phyloP scores from a whole-genome alignment of 1,140 invertebrate species.

The Latrodectus geometricus region DNA sequence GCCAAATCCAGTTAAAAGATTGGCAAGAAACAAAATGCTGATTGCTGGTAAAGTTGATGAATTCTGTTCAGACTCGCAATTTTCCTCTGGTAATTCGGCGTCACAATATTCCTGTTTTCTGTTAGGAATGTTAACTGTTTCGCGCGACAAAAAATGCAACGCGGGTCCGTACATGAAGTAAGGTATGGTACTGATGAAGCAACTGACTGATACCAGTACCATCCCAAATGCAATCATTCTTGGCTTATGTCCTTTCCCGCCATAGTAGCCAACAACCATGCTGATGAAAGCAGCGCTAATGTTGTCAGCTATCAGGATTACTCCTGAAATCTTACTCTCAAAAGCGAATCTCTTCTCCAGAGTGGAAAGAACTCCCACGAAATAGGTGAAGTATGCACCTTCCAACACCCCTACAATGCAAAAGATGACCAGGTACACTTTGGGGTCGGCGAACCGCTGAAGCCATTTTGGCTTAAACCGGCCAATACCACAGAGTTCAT shows the following conservation, averaged over 20 bases:
- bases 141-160: conserved; percentile 10
- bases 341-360: conserved; percentile 86
- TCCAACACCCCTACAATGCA: conserved; percentile 80
- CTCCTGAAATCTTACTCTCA: conserved; percentile 80
- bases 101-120: conserved; percentile 43
- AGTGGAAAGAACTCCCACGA: conserved; percentile 82
- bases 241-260: conserved; percentile 77
- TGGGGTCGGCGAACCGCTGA: conserved; percentile 80
- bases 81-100: neutral
- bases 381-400: conserved; percentile 82
- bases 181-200: conserved; percentile 76
- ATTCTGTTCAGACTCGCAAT: conserved; percentile 68
- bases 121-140: neutral
- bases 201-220: conserved; percentile 77
- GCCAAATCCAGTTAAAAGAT: conserved; percentile 64
- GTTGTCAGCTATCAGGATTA: conserved; percentile 66
- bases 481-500: conserved; percentile 73
- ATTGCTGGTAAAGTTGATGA: conserved; percentile 47
- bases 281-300: conserved; percentile 73
- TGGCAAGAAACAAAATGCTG: conserved; percentile 61
- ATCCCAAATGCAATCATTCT: conserved; percentile 79
- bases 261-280: conserved; percentile 76
- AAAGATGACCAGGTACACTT: conserved; percentile 79
- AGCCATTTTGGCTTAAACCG: conserved; percentile 75
- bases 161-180: conserved; percentile 78